Conservation (phyloP, 2,113 vertebrate species). For the Rhizomys pruinosus region DNA sequence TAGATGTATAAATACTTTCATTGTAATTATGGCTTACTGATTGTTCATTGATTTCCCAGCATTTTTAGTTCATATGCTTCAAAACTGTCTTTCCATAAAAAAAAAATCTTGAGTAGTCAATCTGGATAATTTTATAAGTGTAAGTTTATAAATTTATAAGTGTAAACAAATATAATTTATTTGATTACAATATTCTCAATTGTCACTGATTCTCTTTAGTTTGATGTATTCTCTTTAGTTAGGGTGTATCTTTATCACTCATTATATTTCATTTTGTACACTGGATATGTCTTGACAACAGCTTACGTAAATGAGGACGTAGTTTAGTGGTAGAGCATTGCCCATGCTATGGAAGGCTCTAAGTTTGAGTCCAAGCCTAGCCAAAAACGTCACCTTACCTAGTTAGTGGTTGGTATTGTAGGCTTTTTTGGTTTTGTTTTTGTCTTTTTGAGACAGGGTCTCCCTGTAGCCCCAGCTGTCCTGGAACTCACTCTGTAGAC, state of each 20-base stretch:
- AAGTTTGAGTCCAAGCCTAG: not conserved
- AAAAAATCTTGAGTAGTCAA: not conserved
- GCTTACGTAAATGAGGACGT: too few species aligned
- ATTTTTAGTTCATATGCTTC: constrained; percentile 11
- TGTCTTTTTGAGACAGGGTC: too few species aligned
- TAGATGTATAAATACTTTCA: not conserved
- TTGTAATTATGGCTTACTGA: not conserved
- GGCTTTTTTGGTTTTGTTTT: too few species aligned
- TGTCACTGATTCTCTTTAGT: constrained; percentile 21
- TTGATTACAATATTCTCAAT: not conserved
- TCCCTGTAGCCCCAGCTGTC: too few species aligned
- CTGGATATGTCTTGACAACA: not conserved
- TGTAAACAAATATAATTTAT: not conserved
- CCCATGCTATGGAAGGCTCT: not conserved
- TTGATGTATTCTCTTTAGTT: constrained; percentile 12
- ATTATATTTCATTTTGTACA: not conserved
- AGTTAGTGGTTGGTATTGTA: too few species aligned
- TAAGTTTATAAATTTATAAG: not conserved
- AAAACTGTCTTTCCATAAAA: constrained; percentile 32
- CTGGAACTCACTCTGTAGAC: too few species aligned
- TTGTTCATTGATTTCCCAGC: not conserved
- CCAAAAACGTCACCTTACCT: not conserved
- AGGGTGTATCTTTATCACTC: not conserved
- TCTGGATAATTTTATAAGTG: not conserved
- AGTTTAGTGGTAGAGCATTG: not conserved